These are phyloP conservation scores for Gortyna flavago DNA, from an alignment of 2,888 invertebrate genomes.

Conservation along the genomic window DNA sequence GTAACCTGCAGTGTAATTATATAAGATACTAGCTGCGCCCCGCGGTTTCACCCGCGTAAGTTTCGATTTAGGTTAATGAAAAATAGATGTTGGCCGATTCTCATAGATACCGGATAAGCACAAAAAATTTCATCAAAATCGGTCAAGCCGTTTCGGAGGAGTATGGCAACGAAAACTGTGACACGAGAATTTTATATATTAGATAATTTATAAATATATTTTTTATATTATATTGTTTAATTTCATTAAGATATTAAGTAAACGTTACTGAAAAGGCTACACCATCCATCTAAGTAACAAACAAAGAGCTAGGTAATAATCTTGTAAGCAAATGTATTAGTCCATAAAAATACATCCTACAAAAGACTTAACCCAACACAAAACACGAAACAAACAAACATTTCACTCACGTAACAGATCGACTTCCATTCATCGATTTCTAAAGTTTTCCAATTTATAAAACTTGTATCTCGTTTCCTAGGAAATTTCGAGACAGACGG, in stretches of 20 bases:
- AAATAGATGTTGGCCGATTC: too few relatives aligned
- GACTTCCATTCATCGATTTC: conserved; percentile 50
- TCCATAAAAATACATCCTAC: not conserved
- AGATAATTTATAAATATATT: not conserved
- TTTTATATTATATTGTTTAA: not conserved
- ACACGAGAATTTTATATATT: too few relatives aligned
- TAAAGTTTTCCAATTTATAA: conserved; percentile 66
- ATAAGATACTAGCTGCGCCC: too few relatives aligned
- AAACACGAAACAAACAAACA: conserved; percentile 51
- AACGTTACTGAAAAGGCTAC: not conserved
- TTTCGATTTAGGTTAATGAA: too few relatives aligned
- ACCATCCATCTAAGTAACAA: not conserved
- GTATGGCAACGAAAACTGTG: too few relatives aligned
- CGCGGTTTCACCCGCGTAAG: too few relatives aligned
- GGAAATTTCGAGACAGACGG: conserved; percentile 96
- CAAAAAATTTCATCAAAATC: too few relatives aligned
- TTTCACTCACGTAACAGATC: conserved; percentile 63
- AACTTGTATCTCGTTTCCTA: conserved; percentile 78
- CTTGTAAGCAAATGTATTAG: not conserved
- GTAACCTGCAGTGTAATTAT: not conserved
- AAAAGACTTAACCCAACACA: conserved; percentile 19
- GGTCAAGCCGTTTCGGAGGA: too few relatives aligned
- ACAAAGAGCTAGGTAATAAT: not conserved
- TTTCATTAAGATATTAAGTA: not conserved
- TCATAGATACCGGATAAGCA: too few relatives aligned